These are phyloP conservation scores for Helobdella robusta DNA, from an alignment of 2,888 invertebrate species.

Conservation along the genomic window DNA sequence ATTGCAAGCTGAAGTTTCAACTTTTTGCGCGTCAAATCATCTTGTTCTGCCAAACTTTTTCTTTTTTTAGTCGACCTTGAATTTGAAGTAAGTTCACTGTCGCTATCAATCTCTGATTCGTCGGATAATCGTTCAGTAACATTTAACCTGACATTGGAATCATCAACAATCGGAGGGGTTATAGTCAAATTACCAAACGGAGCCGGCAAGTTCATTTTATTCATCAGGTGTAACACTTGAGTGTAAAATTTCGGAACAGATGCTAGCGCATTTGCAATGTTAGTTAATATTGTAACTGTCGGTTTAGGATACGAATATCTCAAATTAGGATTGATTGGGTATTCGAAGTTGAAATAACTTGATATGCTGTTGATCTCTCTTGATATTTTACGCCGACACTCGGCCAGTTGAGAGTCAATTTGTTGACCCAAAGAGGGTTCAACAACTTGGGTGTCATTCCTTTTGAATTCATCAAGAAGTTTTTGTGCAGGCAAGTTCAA, in stretches of 20 bases:
- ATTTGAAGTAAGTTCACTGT: constrained; percentile 40
- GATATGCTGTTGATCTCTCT: constrained; percentile 32
- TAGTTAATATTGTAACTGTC: constrained; percentile 62
- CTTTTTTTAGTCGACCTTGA: not conserved
- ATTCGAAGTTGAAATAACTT: constrained; percentile 38
- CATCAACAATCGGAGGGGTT: constrained; percentile 31
- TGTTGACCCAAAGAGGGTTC: not conserved
- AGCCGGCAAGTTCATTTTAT: constrained; percentile 77
- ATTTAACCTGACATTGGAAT: constrained; percentile 1
- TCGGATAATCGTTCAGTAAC: constrained; percentile 40
- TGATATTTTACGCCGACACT: constrained; percentile 4
- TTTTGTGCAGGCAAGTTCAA: not conserved
- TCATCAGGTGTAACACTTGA: constrained; percentile 76
- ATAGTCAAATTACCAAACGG: constrained; percentile 59
- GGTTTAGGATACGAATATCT: constrained; percentile 71
- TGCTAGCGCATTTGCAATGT: constrained; percentile 67
- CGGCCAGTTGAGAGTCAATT: constrained; percentile 18
- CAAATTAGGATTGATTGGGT: constrained; percentile 45
- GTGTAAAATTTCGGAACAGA: constrained; percentile 72
- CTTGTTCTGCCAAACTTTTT: constrained; percentile 39
- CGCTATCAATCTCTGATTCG: constrained; percentile 63
- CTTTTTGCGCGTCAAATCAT: constrained; percentile 18
- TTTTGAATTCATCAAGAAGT: not conserved
- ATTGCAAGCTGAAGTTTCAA: constrained; percentile 25
- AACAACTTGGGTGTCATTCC: not conserved